These are phyloP conservation scores for Mastomys natalensis DNA, from an alignment of 2,113 vertebrate genomes.

Conservation along the genomic window DNA sequence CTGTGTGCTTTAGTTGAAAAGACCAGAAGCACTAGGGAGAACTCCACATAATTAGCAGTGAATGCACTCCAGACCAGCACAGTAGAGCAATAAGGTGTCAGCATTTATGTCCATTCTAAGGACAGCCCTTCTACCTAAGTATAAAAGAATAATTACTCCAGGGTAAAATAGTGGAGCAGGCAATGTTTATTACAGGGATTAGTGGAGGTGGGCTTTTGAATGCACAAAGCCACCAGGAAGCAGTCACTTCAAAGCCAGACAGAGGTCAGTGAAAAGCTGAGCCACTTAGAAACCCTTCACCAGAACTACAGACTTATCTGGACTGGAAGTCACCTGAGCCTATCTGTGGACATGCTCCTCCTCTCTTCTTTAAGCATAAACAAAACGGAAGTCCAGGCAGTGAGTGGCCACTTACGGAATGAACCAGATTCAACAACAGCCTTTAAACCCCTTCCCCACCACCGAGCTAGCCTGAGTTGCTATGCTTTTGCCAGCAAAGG, in stretches of 20 bases:
- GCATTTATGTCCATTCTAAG: conserved; percentile 8
- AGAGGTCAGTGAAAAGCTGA: conserved; percentile 71
- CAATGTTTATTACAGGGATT: conserved; percentile 58
- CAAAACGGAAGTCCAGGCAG: conserved; percentile 39
- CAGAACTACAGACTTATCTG: conserved; percentile 52
- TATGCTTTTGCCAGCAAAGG: background rate
- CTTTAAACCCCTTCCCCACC: background rate
- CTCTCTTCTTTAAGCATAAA: conserved; percentile 49
- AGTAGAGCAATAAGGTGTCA: background rate
- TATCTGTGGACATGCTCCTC: conserved; percentile 41
- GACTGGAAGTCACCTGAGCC: conserved; percentile 51
- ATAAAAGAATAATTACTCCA: conserved; percentile 73
- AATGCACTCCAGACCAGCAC: conserved; percentile 52
- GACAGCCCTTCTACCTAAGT: conserved; percentile 50
- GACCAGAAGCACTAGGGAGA: background rate
- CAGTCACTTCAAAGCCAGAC: conserved; percentile 77
- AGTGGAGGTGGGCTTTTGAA: conserved; percentile 60
- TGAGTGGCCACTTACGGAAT: conserved; percentile 49
- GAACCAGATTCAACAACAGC: background rate
- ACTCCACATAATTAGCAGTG: conserved; percentile 55
- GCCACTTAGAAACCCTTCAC: conserved; percentile 48
- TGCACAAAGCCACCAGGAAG: background rate
- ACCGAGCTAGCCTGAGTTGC: background rate
- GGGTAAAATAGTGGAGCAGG: conserved; percentile 60
- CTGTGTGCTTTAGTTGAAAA: background rate